Base-by-base conservation (phyloP, 2,113 vertebrate genomes). In the Anser brachyrhynchus region DNA sequence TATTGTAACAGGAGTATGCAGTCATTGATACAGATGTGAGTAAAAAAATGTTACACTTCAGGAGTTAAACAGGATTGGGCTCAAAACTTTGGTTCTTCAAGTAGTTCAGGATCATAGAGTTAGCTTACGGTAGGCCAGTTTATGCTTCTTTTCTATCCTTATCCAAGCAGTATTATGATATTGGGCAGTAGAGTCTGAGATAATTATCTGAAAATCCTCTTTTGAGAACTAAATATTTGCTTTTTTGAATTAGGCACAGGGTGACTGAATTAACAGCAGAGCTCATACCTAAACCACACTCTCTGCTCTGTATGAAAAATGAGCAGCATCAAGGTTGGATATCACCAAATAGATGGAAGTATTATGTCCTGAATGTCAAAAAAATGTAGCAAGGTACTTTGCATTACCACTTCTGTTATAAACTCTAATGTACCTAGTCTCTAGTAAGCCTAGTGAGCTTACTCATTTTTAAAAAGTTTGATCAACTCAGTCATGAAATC, bases 1-100 rank as follows among this genome's bases (percentile, higher is more conserved):
- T 99, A 98, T 14, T 81, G 65, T 69, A 51, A 37, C 11, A 33
- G 58, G 26, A 3, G 8, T 19, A 37, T 58, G 21, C 15, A 14
- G 9, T 62, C 69, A 29, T 23, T 62, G 22, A 49, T 22, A 28
- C 8, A 64, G 43, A 74, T 81, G 12, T 72, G 14, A 85, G 66
- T 43, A 59, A 70, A 58, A 64, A 33, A 20, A 2, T 26, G 51
- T 87, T 51, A 41, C 8, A 69, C 14, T 18, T 55, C 46, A 44
- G 51, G 52, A 89, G 1, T 19, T 80, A 66, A 81, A 57, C 21
- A 13, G 20, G 28, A 21, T 83, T 71, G 43, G 41, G 19, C 22
- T 92, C 35, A 66, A 83, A 61, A 46, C 20, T 66, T 26, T 21
- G 18, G 28, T 55, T 70, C 22, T 80, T 74, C 13, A 31, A 15